phyloP scores from a whole-genome alignment of 2,888 invertebrate genomes.

The Conistra vaccinii region DNA sequence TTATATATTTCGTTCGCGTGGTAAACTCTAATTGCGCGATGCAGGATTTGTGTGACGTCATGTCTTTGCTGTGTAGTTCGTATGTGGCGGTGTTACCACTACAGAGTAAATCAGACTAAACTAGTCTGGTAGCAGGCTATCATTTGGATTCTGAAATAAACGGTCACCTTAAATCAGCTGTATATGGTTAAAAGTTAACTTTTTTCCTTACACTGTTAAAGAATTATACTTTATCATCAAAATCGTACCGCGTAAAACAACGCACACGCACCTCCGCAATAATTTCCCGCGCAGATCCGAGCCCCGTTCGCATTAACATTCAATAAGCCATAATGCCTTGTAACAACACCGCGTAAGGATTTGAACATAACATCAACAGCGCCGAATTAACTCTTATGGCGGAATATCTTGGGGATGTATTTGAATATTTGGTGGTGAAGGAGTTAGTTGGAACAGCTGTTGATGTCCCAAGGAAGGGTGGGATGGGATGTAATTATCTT shows the following conservation, averaged over 20 bases:
- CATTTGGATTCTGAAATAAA: background rate
- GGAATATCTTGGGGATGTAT: slow-evolving; percentile 38
- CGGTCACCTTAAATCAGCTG: background rate
- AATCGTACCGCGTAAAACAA: slow-evolving; percentile 46
- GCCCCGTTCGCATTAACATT: slow-evolving; percentile 77
- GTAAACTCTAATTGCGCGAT: too few relatives aligned
- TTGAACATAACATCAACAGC: slow-evolving; percentile 55
- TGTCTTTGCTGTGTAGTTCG: too few relatives aligned
- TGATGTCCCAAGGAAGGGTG: slow-evolving; percentile 1
- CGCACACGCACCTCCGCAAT: slow-evolving; percentile 54
- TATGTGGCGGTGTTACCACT: too few relatives aligned
- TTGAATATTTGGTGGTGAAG: slow-evolving; percentile 31
- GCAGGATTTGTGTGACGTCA: too few relatives aligned
- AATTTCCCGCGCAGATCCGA: slow-evolving; percentile 68
- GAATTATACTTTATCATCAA: background rate
- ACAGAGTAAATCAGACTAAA: background rate
- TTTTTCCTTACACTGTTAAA: background rate
- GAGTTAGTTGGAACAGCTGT: slow-evolving; percentile 42
- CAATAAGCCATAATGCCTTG: slow-evolving; percentile 79
- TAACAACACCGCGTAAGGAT: slow-evolving; percentile 70
- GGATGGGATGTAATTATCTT: background rate
- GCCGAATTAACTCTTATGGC: slow-evolving; percentile 47
- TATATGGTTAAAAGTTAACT: background rate
- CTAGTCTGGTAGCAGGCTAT: background rate
- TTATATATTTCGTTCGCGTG: too few relatives aligned